A percentile compares a stretch with the other conserved stretches of the same genome.
These are phyloP conservation scores for Balanococcus diminutus DNA, from an alignment of 2,888 invertebrate species.

Conservation along the genomic window DNA sequence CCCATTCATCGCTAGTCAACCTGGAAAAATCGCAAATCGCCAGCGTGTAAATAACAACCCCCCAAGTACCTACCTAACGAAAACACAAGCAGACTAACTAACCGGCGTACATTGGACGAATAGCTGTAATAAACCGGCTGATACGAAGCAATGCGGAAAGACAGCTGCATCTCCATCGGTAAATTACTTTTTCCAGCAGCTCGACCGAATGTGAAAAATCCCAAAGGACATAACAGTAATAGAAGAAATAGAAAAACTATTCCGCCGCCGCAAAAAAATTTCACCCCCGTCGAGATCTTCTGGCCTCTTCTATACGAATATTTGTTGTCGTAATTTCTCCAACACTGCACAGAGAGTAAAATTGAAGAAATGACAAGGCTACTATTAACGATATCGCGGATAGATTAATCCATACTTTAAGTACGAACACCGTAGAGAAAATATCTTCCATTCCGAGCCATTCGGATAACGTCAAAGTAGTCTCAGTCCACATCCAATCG, in stretches of 20 bases:
- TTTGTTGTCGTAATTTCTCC: constrained; percentile 45
- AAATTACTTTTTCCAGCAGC: constrained; percentile 87
- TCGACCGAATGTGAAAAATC: constrained; percentile 81
- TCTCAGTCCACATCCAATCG: constrained; percentile 57
- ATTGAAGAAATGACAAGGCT: not conserved
- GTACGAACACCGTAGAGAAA: constrained; percentile 40
- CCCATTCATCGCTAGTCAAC: not conserved
- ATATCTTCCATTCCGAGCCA: constrained; percentile 57
- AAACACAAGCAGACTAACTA: constrained; percentile 61
- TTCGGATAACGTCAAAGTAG: constrained; percentile 56
- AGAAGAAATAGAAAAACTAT: constrained; percentile 85
- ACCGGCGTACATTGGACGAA: constrained; percentile 78
- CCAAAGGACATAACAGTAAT: constrained; percentile 96
- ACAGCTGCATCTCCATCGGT: constrained; percentile 82
- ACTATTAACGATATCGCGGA: not conserved
- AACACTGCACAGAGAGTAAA: not conserved
- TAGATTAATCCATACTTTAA: constrained; percentile 27
- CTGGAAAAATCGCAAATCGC: constrained; percentile 18
- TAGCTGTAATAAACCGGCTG: constrained; percentile 89
- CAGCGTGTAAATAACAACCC: no score
- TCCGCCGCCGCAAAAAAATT: constrained; percentile 89
- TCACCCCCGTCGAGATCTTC: constrained; percentile 77
- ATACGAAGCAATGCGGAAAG: constrained; percentile 86
- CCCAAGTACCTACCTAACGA: no score
- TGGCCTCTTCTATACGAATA: constrained; percentile 69